Evolutionary conservation across 1,140 invertebrate species (phyloP).

Genomic region (Musca vetustissima): DNA sequence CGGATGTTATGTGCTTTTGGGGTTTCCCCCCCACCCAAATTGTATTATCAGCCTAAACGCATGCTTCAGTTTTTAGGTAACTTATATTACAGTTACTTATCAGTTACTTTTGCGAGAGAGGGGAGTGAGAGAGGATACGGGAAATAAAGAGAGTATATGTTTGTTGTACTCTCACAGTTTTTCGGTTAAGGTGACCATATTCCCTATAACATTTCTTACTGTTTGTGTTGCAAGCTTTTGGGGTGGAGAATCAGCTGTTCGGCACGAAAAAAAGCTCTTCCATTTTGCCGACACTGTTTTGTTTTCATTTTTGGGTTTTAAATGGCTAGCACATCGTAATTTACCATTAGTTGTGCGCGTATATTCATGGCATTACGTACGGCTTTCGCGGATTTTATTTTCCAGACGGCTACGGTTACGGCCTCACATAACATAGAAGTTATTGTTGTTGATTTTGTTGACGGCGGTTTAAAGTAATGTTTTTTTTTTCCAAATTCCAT

Average conservation of each 20-base stretch:
- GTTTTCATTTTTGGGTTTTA: neutral
- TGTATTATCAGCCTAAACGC: neutral
- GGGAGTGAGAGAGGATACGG: too few species aligned
- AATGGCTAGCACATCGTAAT: constrained; percentile 9
- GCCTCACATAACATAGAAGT: neutral
- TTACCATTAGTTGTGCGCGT: constrained; percentile 14
- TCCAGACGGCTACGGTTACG: neutral
- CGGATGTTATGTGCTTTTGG: constrained; percentile 5
- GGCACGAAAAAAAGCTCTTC: neutral
- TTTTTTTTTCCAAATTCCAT: neutral
- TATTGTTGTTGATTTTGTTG: neutral
- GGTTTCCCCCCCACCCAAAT: too few species aligned
- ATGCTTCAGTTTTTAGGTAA: constrained; percentile 4
- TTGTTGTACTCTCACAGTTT: neutral
- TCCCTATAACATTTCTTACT: too few species aligned
- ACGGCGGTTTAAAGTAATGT: neutral
- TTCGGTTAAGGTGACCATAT: neutral
- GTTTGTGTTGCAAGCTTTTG: neutral
- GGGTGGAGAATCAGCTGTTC: constrained; percentile 8
- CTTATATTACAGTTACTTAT: neutral
- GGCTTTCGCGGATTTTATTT: neutral
- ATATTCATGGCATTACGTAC: constrained; percentile 4
- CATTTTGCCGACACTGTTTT: neutral
- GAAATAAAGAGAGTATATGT: neutral
- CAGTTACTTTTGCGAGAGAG: too few species aligned